Conservation (phyloP, 2,113 vertebrate species). For the Pedionomus torquatus region DNA sequence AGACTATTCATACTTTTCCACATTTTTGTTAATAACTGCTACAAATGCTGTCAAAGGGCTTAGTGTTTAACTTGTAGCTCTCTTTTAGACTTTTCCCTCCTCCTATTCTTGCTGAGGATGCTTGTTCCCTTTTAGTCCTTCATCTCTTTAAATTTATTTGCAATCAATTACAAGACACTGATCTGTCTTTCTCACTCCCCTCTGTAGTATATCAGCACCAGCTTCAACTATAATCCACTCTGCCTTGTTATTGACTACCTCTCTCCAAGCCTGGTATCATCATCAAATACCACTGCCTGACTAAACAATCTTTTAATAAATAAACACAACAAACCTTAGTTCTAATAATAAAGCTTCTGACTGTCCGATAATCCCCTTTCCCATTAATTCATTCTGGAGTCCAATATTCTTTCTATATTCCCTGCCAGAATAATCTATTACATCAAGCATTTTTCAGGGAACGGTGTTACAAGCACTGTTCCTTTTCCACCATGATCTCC, state of each 20-base stretch:
- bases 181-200: conserved; percentile 22
- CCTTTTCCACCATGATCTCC: background rate
- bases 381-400: background rate
- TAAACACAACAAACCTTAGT: conserved; percentile 22
- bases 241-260: conserved; percentile 46
- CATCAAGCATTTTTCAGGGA: background rate
- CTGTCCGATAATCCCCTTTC: background rate
- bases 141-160: conserved; percentile 42
- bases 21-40: background rate
- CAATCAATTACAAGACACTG: conserved; percentile 55
- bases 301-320: conserved; percentile 47
- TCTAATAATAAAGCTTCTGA: conserved; percentile 21
- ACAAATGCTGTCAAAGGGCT: background rate
- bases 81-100: background rate
- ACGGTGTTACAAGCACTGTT: background rate
- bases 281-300: conserved; percentile 22
- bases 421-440: background rate
- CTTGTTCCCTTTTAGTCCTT: conserved; percentile 1
- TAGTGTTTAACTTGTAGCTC: background rate
- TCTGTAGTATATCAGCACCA: conserved; percentile 24
- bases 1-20: background rate
- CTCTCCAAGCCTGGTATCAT: background rate
- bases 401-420: background rate
- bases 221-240: conserved; percentile 55
- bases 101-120: background rate